Percentiles rank a stretch among this genome's conserved stretches.
Evolutionary conservation across 2,113 vertebrate genomes (phyloP).

Genomic region (Typhlomys cinereus): DNA sequence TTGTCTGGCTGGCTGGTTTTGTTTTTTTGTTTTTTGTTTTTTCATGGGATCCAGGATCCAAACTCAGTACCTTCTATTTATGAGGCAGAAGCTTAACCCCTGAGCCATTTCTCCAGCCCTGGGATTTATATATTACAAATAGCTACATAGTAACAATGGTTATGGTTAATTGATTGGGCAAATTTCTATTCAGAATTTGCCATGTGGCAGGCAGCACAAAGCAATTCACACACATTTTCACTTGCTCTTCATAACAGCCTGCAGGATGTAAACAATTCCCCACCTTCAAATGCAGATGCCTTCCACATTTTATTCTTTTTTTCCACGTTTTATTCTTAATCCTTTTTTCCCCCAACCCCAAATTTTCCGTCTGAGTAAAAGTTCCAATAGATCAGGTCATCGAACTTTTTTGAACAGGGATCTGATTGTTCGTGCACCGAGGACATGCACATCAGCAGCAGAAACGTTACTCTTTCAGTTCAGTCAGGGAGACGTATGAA

Average conservation of each 20-base stretch:
- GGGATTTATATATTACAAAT: not conserved
- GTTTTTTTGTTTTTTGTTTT: too few species aligned
- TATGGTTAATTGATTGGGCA: not conserved
- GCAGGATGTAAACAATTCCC: not conserved
- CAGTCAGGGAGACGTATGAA: not conserved
- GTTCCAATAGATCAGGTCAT: not conserved
- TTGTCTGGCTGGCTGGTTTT: too few species aligned
- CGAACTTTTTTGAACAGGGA: constrained; percentile 4
- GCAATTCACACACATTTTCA: not conserved
- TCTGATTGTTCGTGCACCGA: not conserved
- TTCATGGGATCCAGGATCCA: too few species aligned
- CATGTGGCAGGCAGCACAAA: not conserved
- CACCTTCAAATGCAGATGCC: not conserved
- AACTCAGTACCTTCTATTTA: too few species aligned
- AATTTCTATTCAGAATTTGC: not conserved
- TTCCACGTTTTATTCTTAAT: not conserved
- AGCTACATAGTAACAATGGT: not conserved
- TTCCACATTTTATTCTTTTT: not conserved
- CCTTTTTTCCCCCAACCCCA: not conserved
- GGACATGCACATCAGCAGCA: not conserved
- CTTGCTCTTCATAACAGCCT: not conserved
- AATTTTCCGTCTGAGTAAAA: constrained; percentile 17
- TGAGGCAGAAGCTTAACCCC: too few species aligned
- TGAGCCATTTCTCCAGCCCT: too few species aligned
- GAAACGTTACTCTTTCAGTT: not conserved